Percentiles rank a stretch among this genome's conserved stretches.
Conservation (phyloP, 2,888 invertebrate genomes). For the Steinernema carpocapsae region DNA sequence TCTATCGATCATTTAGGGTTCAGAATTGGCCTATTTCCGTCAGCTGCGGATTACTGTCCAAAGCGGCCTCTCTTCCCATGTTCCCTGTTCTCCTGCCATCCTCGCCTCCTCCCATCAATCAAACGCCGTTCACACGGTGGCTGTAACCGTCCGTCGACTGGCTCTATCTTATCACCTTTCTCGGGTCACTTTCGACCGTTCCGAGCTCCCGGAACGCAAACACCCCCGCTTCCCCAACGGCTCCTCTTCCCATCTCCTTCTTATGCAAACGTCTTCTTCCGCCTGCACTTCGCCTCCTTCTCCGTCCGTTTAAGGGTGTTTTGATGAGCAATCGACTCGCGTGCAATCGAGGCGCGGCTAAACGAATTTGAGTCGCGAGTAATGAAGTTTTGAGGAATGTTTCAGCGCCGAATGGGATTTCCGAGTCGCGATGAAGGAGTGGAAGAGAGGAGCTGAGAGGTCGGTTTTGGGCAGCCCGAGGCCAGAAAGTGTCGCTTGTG, state of each 20-base stretch:
- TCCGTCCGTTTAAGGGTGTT: slow-evolving; percentile 1
- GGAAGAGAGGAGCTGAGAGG: too few relatives aligned
- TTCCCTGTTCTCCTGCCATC: too few relatives aligned
- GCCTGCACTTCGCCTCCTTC: neutral
- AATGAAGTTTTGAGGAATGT: slow-evolving; percentile 25
- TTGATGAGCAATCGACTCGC: slow-evolving; percentile 10
- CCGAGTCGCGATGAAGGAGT: neutral
- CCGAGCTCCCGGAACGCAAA: neutral
- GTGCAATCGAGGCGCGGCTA: slow-evolving; percentile 12
- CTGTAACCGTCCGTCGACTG: neutral
- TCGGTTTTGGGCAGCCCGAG: neutral
- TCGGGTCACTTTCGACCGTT: neutral
- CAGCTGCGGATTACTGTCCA: too few relatives aligned
- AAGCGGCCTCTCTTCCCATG: too few relatives aligned
- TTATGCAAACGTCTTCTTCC: neutral
- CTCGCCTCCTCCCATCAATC: too few relatives aligned
- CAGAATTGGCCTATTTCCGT: too few relatives aligned
- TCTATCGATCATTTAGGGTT: too few relatives aligned
- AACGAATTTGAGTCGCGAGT: slow-evolving; percentile 11
- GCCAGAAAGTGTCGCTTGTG: neutral
- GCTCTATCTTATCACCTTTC: neutral
- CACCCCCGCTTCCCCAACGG: neutral
- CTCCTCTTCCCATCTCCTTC: neutral
- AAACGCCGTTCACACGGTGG: too few relatives aligned
- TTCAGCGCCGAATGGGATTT: slow-evolving; percentile 8